Conservation (phyloP, 2,797 vertebrate species). For the Clarias laeviceps region DNA sequence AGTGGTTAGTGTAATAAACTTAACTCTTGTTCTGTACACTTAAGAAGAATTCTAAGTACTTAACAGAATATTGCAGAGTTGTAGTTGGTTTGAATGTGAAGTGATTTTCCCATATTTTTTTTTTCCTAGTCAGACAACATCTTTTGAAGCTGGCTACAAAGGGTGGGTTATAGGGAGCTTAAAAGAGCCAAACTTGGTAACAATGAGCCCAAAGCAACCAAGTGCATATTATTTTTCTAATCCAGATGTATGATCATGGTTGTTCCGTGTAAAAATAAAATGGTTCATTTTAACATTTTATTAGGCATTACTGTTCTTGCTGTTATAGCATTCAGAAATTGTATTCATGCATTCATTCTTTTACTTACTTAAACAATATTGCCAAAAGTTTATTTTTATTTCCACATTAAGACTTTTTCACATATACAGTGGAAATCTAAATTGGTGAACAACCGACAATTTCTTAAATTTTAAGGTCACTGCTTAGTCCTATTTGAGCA, state of each 20-base stretch:
- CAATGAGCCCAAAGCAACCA: conserved; percentile 65
- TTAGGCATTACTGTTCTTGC: not conserved
- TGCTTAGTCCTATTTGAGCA: too few species aligned
- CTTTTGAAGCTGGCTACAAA: conserved; percentile 23
- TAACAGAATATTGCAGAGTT: conserved; percentile 33
- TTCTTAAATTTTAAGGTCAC: too few species aligned
- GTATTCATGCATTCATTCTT: too few species aligned
- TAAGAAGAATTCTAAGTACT: conserved; percentile 1
- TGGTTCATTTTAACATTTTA: conserved; percentile 73
- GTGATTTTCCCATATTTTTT: conserved; percentile 8
- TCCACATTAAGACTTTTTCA: too few species aligned
- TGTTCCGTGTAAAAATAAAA: conserved; percentile 67
- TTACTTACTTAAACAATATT: too few species aligned
- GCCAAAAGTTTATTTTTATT: too few species aligned
- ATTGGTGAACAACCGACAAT: too few species aligned
- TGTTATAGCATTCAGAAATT: too few species aligned
- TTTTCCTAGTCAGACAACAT: conserved; percentile 1
- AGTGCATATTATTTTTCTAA: conserved; percentile 80
- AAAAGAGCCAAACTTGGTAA: conserved; percentile 61
- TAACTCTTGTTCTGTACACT: conserved; percentile 13
- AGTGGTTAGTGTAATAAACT: conserved; percentile 8
- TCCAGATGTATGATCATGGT: conserved; percentile 67
- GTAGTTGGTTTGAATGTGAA: conserved; percentile 30
- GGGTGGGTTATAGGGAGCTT: conserved; percentile 35
- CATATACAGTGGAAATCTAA: too few species aligned